Percentiles rank a stretch among this genome's conserved stretches.
These are phyloP conservation scores for Ormyrus labotus DNA, from an alignment of 2,888 invertebrate genomes.

Conservation along the genomic window DNA sequence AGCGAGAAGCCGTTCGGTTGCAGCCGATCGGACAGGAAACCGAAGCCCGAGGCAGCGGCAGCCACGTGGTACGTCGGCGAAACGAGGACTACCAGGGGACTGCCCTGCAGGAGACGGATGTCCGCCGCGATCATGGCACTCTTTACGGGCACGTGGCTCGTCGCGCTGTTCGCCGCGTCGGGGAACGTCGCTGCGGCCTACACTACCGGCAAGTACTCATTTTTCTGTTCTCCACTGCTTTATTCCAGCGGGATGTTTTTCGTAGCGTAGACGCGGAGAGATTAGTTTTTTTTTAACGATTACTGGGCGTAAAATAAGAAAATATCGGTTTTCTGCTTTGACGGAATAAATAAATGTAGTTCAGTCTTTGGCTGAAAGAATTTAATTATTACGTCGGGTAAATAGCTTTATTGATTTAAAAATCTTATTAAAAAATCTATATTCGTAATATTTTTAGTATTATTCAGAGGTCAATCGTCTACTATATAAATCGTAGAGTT, in stretches of 20 bases:
- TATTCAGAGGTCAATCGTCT: no score
- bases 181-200: slow-evolving; percentile 63
- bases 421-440: no score
- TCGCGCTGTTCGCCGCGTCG: slow-evolving; percentile 63
- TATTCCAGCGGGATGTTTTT: no score
- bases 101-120: slow-evolving; percentile 14
- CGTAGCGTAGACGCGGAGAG: no score
- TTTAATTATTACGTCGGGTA: no score
- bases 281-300: no score
- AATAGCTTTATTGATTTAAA: no score
- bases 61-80: slow-evolving; percentile 9
- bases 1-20: slow-evolving; percentile 16
- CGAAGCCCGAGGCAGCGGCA: neutral
- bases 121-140: slow-evolving; percentile 62
- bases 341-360: no score
- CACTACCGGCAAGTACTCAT: slow-evolving; percentile 68
- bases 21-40: neutral
- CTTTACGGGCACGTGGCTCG: slow-evolving; percentile 63
- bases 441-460: no score
- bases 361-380: no score
- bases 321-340: neutral
- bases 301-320: neutral
- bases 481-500: no score
- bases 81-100: neutral
- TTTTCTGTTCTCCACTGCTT: no score